Evolutionary conservation across 2,113 vertebrate species (phyloP).

Genomic region (Petaurus breviceps): DNA sequence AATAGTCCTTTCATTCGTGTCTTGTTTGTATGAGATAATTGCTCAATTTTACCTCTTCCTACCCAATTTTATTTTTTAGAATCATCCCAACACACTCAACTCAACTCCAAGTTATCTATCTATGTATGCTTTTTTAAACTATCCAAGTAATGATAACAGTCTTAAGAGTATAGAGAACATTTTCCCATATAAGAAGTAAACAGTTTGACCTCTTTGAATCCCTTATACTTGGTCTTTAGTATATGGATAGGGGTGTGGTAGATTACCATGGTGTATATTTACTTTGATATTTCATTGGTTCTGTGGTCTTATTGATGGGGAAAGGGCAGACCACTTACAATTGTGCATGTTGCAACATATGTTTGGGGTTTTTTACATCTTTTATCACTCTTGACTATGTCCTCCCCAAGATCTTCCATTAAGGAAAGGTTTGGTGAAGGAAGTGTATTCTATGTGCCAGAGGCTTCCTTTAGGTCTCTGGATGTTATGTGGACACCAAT

Average conservation of each 20-base stretch:
- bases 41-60: too few relatives aligned
- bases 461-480: not conserved
- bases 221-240: not conserved
- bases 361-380: not conserved
- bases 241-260: not conserved
- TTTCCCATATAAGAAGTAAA: too few relatives aligned
- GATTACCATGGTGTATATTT: not conserved
- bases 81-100: too few relatives aligned
- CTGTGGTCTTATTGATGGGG: not conserved
- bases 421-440: not conserved
- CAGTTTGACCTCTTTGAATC: too few relatives aligned
- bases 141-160: too few relatives aligned
- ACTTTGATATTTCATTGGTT: not conserved
- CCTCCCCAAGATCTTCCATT: not conserved
- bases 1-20: too few relatives aligned
- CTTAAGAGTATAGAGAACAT: too few relatives aligned
- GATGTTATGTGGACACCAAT: not conserved
- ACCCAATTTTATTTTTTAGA: too few relatives aligned
- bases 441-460: not conserved
- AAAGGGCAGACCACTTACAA: not conserved
- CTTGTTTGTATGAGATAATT: too few relatives aligned
- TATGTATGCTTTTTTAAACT: too few relatives aligned
- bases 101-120: too few relatives aligned
- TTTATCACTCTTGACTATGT: not conserved
- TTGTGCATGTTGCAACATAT: not conserved